These are phyloP conservation scores for Lepidostoma basale DNA, from an alignment of 1,140 invertebrate genomes.

Conservation along the genomic window DNA sequence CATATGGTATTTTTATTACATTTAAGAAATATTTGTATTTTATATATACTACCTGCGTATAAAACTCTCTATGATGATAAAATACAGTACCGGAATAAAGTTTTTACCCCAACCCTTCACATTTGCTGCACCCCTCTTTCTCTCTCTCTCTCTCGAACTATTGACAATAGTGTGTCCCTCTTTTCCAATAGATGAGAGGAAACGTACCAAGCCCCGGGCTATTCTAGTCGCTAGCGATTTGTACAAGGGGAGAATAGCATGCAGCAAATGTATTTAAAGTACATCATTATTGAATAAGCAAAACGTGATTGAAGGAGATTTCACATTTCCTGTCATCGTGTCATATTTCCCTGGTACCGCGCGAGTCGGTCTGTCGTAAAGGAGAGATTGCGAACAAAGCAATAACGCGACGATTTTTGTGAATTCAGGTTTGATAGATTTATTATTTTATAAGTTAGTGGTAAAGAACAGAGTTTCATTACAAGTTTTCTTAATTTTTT, in stretches of 20 bases:
- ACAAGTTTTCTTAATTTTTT: too few relatives aligned
- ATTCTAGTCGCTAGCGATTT: slow-evolving; percentile 4
- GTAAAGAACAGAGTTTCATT: too few relatives aligned
- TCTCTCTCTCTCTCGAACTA: not conserved
- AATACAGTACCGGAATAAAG: slow-evolving; percentile 3
- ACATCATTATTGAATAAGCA: slow-evolving; percentile 7
- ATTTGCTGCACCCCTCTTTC: not conserved
- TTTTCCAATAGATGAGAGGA: not conserved
- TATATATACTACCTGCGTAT: too few relatives aligned
- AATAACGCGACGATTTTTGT: too few relatives aligned
- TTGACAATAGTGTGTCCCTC: not conserved
- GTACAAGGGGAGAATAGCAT: not conserved
- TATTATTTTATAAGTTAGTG: too few relatives aligned
- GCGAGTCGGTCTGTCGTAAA: too few relatives aligned
- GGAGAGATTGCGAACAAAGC: too few relatives aligned
- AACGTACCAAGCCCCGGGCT: not conserved
- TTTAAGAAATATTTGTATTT: too few relatives aligned
- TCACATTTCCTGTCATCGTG: not conserved
- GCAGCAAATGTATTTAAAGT: not conserved
- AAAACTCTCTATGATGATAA: too few relatives aligned
- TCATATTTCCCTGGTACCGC: too few relatives aligned
- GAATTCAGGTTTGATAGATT: too few relatives aligned
- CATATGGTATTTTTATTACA: too few relatives aligned
- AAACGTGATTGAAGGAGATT: not conserved
- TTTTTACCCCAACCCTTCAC: not conserved